Evolutionary conservation across 1,140 invertebrate species (phyloP).

Genomic region (Aphidius gifuensis): DNA sequence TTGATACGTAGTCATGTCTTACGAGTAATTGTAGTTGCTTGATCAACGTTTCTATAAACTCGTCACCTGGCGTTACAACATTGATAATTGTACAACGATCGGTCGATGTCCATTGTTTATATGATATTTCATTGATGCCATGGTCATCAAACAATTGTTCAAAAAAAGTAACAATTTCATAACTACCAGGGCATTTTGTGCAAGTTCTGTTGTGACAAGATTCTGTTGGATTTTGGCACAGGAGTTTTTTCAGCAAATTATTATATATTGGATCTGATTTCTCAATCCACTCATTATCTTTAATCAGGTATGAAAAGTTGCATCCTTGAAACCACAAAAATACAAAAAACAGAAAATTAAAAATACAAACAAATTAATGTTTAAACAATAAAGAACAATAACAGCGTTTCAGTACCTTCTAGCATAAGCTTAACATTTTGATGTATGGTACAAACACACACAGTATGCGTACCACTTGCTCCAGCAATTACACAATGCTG

Average conservation of each 20-base stretch:
- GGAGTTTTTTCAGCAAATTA: not conserved
- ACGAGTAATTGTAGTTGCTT: constrained; percentile 18
- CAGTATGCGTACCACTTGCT: not conserved
- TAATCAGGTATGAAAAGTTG: not conserved
- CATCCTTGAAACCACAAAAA: not conserved
- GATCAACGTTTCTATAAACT: constrained; percentile 23
- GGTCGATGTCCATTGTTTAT: constrained; percentile 16
- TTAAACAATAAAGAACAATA: not conserved
- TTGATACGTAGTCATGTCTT: constrained; percentile 29
- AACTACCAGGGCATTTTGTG: constrained; percentile 11
- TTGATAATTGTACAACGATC: constrained; percentile 20
- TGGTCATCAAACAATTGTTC: constrained; percentile 18
- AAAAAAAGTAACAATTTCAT: constrained; percentile 10
- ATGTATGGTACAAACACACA: constrained; percentile 12
- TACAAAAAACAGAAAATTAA: not conserved
- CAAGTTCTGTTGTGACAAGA: constrained; percentile 2
- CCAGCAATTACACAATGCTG: constrained; percentile 10
- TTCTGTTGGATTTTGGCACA: not conserved
- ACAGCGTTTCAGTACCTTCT: constrained; percentile 1
- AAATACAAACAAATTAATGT: not conserved
- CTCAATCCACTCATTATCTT: not conserved
- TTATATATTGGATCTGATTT: not conserved
- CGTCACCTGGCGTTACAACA: constrained; percentile 1
- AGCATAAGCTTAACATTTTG: constrained; percentile 19
- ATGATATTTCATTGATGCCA: constrained; percentile 17